phyloP scores from a whole-genome alignment of 2,113 vertebrate species.

The Elgaria multicarinata region DNA sequence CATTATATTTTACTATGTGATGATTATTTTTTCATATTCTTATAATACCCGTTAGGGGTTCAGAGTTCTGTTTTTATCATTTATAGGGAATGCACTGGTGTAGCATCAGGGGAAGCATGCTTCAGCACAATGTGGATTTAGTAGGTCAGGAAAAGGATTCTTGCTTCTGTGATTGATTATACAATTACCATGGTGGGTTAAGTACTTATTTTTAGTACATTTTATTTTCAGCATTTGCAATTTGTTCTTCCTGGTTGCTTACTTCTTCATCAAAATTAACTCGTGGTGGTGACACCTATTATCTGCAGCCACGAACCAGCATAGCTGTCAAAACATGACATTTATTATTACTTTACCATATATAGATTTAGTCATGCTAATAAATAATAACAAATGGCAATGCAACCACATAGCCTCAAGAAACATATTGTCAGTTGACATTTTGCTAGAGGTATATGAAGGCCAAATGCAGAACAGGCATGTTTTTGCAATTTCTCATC shows the following conservation, averaged over 20 bases:
- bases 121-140: neutral
- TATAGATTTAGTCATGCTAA: slow-evolving; percentile 5
- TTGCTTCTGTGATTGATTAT: neutral
- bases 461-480: neutral
- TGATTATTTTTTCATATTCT: too few species aligned
- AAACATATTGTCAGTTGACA: slow-evolving; percentile 28
- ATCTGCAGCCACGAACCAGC: neutral
- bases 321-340: slow-evolving; percentile 8
- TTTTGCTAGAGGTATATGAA: slow-evolving; percentile 3
- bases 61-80: neutral
- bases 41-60: neutral
- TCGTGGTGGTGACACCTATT: slow-evolving; percentile 9
- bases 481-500: neutral
- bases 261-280: neutral
- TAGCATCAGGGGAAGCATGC: neutral
- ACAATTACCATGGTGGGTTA: neutral
- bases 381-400: slow-evolving; percentile 6
- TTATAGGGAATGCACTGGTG: neutral
- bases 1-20: too few species aligned
- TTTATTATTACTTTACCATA: slow-evolving; percentile 24
- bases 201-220: neutral
- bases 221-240: neutral
- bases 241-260: neutral
- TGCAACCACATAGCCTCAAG: slow-evolving; percentile 10
- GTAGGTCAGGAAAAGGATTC: neutral